Percentiles rank a stretch among this genome's conserved stretches.
These are phyloP conservation scores for Plumapathes pennacea DNA, from an alignment of 92 coral and sea anemone genomes.

Conservation along the genomic window DNA sequence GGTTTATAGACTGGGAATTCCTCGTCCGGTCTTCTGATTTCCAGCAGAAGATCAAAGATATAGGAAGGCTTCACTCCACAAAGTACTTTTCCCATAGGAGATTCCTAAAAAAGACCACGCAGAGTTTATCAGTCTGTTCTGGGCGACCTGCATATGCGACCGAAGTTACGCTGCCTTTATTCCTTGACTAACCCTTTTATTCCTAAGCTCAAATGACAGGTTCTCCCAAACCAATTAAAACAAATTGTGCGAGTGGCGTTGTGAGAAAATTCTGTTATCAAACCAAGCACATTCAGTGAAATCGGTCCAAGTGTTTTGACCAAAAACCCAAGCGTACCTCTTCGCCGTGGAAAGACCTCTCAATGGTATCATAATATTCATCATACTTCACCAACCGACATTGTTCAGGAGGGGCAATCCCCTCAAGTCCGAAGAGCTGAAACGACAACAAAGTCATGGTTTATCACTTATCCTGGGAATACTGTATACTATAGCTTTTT, in stretches of 20 bases:
- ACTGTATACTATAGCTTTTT: no score
- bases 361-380: slow-evolving; percentile 85
- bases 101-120: slow-evolving; percentile 52
- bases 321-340: slow-evolving; percentile 75
- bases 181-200: no score
- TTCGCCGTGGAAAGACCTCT: slow-evolving; percentile 86
- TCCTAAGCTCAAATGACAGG: no score
- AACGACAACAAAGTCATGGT: neutral
- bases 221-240: no score
- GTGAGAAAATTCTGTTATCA: no score
- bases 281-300: no score
- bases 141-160: no score
- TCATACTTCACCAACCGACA: slow-evolving; percentile 95
- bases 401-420: slow-evolving; percentile 53
- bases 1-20: slow-evolving; percentile 63
- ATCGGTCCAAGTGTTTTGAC: no score
- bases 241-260: no score
- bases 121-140: no score
- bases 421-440: slow-evolving; percentile 73
- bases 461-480: neutral
- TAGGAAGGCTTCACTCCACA: slow-evolving; percentile 81
- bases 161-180: no score
- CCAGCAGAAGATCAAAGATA: slow-evolving; percentile 87
- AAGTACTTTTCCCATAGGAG: slow-evolving; percentile 71
- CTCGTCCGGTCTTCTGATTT: slow-evolving; percentile 64